Evolutionary conservation across 1,140 invertebrate genomes (phyloP).

Genomic region (Pogonomyrmex californicus): DNA sequence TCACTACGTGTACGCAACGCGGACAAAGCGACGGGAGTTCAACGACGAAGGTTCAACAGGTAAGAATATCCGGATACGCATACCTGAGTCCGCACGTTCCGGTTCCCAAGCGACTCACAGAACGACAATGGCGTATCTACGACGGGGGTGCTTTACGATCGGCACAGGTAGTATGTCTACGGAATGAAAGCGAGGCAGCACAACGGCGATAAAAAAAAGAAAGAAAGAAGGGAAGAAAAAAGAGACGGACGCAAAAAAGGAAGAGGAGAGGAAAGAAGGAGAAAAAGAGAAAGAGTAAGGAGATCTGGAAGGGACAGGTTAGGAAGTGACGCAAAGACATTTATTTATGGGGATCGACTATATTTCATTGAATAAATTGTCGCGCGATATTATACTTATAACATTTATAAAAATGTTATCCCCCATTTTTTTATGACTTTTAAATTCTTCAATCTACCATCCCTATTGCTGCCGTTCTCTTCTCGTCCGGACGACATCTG

Average conservation of each 20-base stretch:
- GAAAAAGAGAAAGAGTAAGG: neutral
- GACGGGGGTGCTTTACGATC: conserved; percentile 54
- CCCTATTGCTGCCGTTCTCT: neutral
- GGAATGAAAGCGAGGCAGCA: conserved; percentile 1
- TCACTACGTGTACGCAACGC: conserved; percentile 47
- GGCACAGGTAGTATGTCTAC: conserved; percentile 25
- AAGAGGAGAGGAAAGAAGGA: neutral
- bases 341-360: neutral
- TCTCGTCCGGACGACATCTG: conserved; percentile 1
- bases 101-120: conserved; percentile 51
- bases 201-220: conserved; percentile 6
- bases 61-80: conserved; percentile 54
- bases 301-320: conserved; percentile 27
- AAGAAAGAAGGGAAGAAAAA: neutral
- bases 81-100: conserved; percentile 54
- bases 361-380: neutral
- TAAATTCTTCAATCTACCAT: neutral
- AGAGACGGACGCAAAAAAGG: neutral
- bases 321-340: neutral
- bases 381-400: neutral
- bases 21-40: conserved; percentile 50
- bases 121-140: conserved; percentile 46
- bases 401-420: neutral
- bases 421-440: neutral
- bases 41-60: conserved; percentile 57